Evolutionary conservation across 2,797 vertebrate species (phyloP), one percentile per base, ranked within the genome.

Genomic region (Heterohyrax brucei): DNA sequence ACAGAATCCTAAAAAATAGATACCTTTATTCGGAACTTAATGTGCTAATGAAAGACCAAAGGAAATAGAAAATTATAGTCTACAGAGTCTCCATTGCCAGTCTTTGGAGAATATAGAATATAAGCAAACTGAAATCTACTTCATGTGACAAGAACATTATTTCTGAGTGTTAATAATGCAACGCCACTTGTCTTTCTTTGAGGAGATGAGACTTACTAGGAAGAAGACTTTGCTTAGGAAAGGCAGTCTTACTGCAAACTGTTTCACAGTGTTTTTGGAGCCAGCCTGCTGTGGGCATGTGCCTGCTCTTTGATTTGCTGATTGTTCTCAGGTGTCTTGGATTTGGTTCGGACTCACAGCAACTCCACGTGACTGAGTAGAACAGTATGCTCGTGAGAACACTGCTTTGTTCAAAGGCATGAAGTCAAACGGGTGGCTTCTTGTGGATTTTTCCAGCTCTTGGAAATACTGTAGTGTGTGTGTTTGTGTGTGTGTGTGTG

Each of bases 1-100:
- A 75, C 21, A 48, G 48, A 96, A 86, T 66, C 87, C 56, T 95
- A 61, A 83, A 89, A 96, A 84, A 87, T 44, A 96, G 78, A 72
- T 70, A 72, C 90, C n/a, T 85, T 14, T 70, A 56, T 87, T 84
- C 30, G 19, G 56, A 66, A 85, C 13, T 79, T 0, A 10, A 53
- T 0, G 1, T 48, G 59, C 18, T 70, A 92, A 89, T 72, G 62
- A 91, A 72, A 94, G n/a, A 61, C 16, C 28, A 30, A 82, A 87
- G 30, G 59, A 93, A 93, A 14, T 24, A 59, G 24, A 22, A 78
- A 91, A 93, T 95, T 89, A 82, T 33, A 93, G 44, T 59, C 7
- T 39, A 39, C 13, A 84, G 53, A 50, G n/a, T 79, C 61, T 48
- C 16, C 70, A 80, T 72, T 21, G 21, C 13, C 10, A 4, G 10